Evolutionary conservation across 2,888 invertebrate species (phyloP).

Genomic region (Geophilus truncorum): DNA sequence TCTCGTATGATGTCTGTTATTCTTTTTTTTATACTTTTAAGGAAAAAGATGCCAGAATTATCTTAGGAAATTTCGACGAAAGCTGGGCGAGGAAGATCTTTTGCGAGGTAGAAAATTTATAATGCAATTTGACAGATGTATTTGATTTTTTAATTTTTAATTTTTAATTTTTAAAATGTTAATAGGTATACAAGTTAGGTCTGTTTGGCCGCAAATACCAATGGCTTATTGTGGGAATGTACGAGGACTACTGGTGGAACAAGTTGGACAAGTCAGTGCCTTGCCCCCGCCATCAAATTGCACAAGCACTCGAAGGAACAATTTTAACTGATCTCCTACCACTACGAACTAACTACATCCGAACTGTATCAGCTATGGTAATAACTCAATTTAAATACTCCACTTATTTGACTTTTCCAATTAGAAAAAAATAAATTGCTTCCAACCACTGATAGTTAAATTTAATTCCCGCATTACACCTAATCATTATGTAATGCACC

Average conservation of each 20-base stretch:
- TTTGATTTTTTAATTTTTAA: neutral
- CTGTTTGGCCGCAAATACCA: conserved; percentile 89
- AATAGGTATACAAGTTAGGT: conserved; percentile 35
- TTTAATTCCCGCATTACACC: neutral
- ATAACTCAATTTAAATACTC: no score
- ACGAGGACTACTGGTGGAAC: conserved; percentile 37
- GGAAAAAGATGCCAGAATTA: conserved; percentile 88
- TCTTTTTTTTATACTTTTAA: neutral
- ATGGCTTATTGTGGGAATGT: conserved; percentile 69
- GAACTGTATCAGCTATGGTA: neutral
- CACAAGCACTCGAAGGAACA: conserved; percentile 75
- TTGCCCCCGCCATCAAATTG: conserved; percentile 67
- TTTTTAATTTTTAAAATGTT: neutral
- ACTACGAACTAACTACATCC: conserved; percentile 56
- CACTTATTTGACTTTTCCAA: no score
- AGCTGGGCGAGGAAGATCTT: conserved; percentile 70
- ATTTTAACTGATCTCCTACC: conserved; percentile 84
- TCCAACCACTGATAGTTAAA: neutral
- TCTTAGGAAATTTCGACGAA: conserved; percentile 93
- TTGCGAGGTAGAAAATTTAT: conserved; percentile 37
- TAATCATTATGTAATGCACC: neutral
- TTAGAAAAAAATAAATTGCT: no score
- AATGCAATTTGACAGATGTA: no score
- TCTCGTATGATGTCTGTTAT: neutral
- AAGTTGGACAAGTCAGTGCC: conserved; percentile 1